phyloP scores from a whole-genome alignment of 2,113 vertebrate genomes.

The Syrrhaptes paradoxus region DNA sequence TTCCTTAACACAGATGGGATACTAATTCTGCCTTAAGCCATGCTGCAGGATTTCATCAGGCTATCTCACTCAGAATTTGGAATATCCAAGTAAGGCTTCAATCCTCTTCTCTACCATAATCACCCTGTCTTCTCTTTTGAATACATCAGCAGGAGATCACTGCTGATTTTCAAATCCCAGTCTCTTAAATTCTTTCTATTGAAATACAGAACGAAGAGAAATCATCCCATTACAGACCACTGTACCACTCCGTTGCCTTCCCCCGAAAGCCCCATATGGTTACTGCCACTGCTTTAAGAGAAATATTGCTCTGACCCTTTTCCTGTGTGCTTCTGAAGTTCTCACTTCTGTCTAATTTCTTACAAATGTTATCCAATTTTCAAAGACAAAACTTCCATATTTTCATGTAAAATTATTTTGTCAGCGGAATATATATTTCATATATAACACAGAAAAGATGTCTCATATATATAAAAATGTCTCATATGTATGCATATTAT shows the following conservation, averaged over 20 bases:
- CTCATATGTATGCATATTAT: background rate
- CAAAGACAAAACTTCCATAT: background rate
- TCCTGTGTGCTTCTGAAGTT: background rate
- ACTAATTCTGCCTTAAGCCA: background rate
- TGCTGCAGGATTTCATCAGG: background rate
- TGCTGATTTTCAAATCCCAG: background rate
- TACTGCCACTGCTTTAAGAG: rapidly evolving
- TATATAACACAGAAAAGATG: background rate
- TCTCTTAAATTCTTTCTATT: background rate
- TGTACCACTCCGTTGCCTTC: rapidly evolving
- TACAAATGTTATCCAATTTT: background rate
- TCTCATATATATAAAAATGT: background rate
- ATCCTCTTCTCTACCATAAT: background rate
- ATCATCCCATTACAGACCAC: background rate
- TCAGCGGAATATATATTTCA: rapidly evolving
- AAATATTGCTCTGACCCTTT: background rate
- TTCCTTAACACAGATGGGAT: background rate
- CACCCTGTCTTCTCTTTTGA: background rate
- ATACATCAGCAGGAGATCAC: background rate
- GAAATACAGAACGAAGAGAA: background rate
- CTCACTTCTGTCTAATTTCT: background rate
- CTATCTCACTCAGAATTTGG: background rate
- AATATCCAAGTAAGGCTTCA: background rate
- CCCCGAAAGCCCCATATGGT: rapidly evolving
- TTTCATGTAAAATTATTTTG: background rate